These are phyloP conservation scores for Aptenodytes patagonicus DNA, from an alignment of 2,113 vertebrate genomes.

Conservation along the genomic window DNA sequence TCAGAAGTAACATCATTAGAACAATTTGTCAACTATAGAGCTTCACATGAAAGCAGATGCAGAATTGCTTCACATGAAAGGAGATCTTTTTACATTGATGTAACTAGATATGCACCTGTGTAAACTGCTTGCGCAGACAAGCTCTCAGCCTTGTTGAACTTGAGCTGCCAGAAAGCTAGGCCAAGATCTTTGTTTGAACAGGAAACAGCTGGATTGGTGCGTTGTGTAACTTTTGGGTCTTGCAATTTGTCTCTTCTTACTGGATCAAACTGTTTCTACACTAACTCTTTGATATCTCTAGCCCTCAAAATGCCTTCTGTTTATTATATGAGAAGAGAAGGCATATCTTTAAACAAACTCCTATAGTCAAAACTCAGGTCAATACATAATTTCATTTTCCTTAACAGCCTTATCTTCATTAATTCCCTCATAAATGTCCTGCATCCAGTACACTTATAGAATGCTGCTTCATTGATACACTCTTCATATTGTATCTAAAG, in stretches of 20 bases:
- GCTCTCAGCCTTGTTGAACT: conserved; percentile 46
- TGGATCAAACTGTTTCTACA: neutral
- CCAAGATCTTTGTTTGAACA: conserved; percentile 60
- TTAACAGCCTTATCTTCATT: neutral
- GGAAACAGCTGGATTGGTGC: conserved; percentile 51
- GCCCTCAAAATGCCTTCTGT: neutral
- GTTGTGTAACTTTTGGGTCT: conserved; percentile 33
- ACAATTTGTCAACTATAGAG: conserved; percentile 40
- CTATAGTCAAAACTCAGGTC: neutral
- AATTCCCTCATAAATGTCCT: neutral
- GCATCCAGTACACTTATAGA: neutral
- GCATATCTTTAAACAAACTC: neutral
- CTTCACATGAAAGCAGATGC: conserved; percentile 41
- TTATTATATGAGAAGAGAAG: neutral
- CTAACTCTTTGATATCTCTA: neutral
- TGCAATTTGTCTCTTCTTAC: neutral
- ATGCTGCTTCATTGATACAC: neutral
- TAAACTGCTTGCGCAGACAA: conserved; percentile 66
- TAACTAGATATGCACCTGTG: conserved; percentile 62
- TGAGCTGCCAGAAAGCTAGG: conserved; percentile 39
- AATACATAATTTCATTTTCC: neutral
- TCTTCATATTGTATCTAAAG: neutral
- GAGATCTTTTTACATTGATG: conserved; percentile 56
- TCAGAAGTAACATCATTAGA: neutral
- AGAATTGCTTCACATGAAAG: conserved; percentile 45